These are phyloP conservation scores for Hyperopisus bebe DNA, from an alignment of 2,113 vertebrate species.

Conservation along the genomic window DNA sequence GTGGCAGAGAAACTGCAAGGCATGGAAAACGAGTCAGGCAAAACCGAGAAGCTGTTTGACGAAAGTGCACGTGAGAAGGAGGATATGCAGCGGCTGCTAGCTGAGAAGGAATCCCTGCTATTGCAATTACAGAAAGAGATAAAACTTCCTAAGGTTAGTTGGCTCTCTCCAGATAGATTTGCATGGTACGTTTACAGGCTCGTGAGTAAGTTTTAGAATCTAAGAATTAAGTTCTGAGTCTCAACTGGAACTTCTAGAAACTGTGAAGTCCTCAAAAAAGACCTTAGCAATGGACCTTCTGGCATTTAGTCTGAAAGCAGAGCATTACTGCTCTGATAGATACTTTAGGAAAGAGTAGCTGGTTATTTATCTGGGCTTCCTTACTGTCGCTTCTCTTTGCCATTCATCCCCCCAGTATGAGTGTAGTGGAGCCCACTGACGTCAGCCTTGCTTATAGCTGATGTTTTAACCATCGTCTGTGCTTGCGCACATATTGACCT, in stretches of 20 bases:
- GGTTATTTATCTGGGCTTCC: neutral
- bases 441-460: neutral
- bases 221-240: neutral
- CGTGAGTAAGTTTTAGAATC: neutral
- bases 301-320: neutral
- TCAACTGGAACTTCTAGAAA: neutral
- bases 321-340: neutral
- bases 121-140: constrained; percentile 67
- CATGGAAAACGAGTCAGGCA: constrained; percentile 48
- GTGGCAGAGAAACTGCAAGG: constrained; percentile 48
- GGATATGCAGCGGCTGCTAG: constrained; percentile 56
- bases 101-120: constrained; percentile 72
- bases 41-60: constrained; percentile 24
- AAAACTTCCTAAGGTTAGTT: constrained; percentile 71
- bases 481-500: neutral
- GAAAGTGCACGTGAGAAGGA: constrained; percentile 46
- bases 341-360: neutral
- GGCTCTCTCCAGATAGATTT: neutral
- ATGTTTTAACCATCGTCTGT: neutral
- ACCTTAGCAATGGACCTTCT: neutral
- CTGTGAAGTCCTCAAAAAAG: neutral
- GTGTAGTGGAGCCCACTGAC: neutral
- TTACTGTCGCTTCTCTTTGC: neutral
- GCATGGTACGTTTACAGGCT: neutral
- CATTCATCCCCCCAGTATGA: neutral